Evolutionary conservation across 2,888 invertebrate species (phyloP), one percentile per base, ranked within the genome.

Genomic region (Tetrapedia diversipes): DNA sequence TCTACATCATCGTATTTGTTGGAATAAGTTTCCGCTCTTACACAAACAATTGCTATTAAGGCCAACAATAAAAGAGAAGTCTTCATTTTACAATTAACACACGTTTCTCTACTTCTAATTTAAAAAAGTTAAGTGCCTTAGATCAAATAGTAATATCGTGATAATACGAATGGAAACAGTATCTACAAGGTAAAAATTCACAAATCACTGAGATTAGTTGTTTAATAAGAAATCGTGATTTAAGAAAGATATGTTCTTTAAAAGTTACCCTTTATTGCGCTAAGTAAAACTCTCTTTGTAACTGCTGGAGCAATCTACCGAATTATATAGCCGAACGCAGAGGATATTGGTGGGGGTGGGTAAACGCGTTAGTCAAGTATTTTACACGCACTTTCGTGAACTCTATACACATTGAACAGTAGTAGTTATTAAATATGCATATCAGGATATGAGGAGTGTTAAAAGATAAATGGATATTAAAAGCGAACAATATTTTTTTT

Each of bases 1-100:
- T 95, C 93, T 56, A 94, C 90, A 80, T 93, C 92, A 86, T 94
- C 94, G 85, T 93, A 94, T 88, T 93, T 93, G 68, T 86, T 92
- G 10, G 93, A 90, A 88, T 93, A 96, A n/a, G 86, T 88, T 19
- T 88, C 86, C 1, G 83, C 67, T 16, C 84, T 86, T 11, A 77
- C 54, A 34, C 64, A 19, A 27, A 37, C 85, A 27, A 83, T 77
- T 2, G 80, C 83, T 41, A 88, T 64, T 16, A 88, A 24, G 29
- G 77, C 81, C 37, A 87, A 37, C 32, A 90, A 72, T 16, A 90
- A 51, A 45, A 86, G 54, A 24, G 43, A 67, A 29, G 53, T 51
- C 39, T 83, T 87, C 87, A 87, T 88, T 47, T 34, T 79, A 54
- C 24, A n/a, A 22, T 32, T 19, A 2, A 34, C 45, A 29, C 29